These are phyloP conservation scores for Taurulus bubalis DNA, from an alignment of 2,113 vertebrate genomes.

Conservation along the genomic window DNA sequence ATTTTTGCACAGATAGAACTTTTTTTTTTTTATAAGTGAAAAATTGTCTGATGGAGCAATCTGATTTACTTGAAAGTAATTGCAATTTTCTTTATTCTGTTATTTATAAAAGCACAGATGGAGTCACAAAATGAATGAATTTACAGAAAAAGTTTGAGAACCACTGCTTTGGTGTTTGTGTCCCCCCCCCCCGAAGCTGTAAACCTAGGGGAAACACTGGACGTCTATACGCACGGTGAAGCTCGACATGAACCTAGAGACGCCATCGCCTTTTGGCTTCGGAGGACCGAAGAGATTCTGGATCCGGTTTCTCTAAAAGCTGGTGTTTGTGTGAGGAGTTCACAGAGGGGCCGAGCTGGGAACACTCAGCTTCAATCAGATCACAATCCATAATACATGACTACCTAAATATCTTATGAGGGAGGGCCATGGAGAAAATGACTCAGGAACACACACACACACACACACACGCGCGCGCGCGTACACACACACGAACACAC, in stretches of 20 bases:
- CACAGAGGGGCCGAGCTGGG: conserved; percentile 78
- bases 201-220: too few relatives aligned
- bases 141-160: too few relatives aligned
- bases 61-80: too few relatives aligned
- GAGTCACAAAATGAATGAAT: too few relatives aligned
- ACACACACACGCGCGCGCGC: conserved; percentile 25
- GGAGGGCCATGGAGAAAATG: conserved; percentile 82
- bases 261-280: not conserved
- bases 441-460: conserved; percentile 52
- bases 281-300: not conserved
- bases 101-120: too few relatives aligned
- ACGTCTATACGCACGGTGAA: too few relatives aligned
- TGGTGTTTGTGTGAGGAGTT: conserved; percentile 65
- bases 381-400: conserved; percentile 84
- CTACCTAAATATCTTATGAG: conserved; percentile 83
- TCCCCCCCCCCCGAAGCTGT: too few relatives aligned
- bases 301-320: conserved; percentile 32
- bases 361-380: conserved; percentile 87
- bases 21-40: too few relatives aligned
- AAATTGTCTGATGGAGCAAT: too few relatives aligned
- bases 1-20: too few relatives aligned
- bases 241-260: conserved; percentile 10
- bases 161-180: too few relatives aligned
- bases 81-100: too few relatives aligned
- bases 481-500: conserved; percentile 40